Percentiles rank a stretch among this genome's conserved stretches.
Conservation (phyloP, 1,140 invertebrate species). For the Megalopta genalis region DNA sequence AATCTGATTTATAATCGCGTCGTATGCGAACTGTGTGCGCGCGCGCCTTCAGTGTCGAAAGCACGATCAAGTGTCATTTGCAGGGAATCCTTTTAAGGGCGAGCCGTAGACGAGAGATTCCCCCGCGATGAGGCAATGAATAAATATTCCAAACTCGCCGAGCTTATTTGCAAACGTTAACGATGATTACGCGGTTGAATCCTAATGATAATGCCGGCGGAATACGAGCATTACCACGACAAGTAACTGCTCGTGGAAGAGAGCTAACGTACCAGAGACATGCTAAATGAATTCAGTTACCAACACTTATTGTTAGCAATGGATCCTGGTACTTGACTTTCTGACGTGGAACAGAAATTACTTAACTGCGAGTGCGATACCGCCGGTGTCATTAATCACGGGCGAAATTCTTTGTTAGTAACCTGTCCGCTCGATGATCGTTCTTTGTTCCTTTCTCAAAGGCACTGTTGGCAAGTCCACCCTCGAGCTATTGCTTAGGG, state of each 20-base stretch:
- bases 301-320: conserved; percentile 13
- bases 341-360: background rate
- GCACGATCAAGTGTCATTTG: background rate
- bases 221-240: conserved; percentile 30
- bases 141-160: conserved; percentile 18
- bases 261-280: conserved; percentile 9
- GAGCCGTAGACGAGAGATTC: conserved; percentile 2
- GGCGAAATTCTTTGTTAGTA: too few relatives aligned
- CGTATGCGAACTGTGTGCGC: background rate
- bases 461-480: background rate
- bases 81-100: conserved; percentile 11
- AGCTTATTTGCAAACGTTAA: conserved; percentile 40
- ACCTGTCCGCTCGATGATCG: background rate
- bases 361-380: background rate
- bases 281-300: conserved; percentile 35
- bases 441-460: background rate
- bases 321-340: conserved; percentile 1
- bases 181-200: conserved; percentile 43
- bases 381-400: background rate
- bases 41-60: background rate
- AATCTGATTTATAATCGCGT: conserved; percentile 7
- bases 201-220: conserved; percentile 44
- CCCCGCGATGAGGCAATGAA: background rate
- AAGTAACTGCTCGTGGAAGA: background rate
- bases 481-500: background rate